Conservation (phyloP, 2,113 vertebrate genomes). For the Balaeniceps rex region DNA sequence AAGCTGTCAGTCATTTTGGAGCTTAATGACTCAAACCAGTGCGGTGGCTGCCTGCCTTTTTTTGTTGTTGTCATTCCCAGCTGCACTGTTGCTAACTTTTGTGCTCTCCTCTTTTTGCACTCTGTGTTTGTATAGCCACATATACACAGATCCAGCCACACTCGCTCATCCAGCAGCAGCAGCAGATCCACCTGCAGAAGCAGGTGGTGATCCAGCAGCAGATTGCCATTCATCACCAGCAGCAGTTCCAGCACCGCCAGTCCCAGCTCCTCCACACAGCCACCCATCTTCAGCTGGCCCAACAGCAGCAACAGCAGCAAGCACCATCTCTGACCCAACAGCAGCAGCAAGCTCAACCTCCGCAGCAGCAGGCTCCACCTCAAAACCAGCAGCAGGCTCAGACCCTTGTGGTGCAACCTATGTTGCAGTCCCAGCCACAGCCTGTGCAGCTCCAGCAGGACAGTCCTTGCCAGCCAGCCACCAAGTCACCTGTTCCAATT, state of each 20-base stretch:
- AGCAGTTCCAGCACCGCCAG: slow-evolving; percentile 87
- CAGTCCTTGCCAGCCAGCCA: slow-evolving; percentile 45
- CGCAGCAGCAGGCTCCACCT: slow-evolving; percentile 56
- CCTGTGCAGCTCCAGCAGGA: slow-evolving; percentile 71
- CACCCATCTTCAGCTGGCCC: slow-evolving; percentile 81
- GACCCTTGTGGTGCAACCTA: slow-evolving; percentile 93
- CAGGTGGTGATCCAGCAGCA: slow-evolving; percentile 85
- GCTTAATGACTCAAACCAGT: not conserved
- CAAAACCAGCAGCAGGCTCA: slow-evolving; percentile 79
- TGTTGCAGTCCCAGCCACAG: slow-evolving; percentile 83
- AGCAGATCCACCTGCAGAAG: slow-evolving; percentile 83
- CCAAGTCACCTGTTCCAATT: slow-evolving; percentile 85
- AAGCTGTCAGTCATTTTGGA: not conserved
- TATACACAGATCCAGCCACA: slow-evolving; percentile 85
- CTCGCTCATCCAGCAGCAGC: slow-evolving; percentile 82
- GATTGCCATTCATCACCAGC: slow-evolving; percentile 82
- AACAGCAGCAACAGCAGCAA: slow-evolving; percentile 78
- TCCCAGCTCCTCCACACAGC: slow-evolving; percentile 92
- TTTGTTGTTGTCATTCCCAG: not conserved
- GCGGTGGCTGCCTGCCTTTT: not conserved
- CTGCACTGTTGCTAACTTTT: not conserved
- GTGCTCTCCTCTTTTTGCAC: not conserved
- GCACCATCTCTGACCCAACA: slow-evolving; percentile 64
- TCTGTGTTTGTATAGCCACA: slow-evolving; percentile 46
- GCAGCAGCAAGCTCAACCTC: slow-evolving; percentile 74